Evolutionary conservation across 2,888 invertebrate species (phyloP).

Genomic region (Anarsia innoxiella): DNA sequence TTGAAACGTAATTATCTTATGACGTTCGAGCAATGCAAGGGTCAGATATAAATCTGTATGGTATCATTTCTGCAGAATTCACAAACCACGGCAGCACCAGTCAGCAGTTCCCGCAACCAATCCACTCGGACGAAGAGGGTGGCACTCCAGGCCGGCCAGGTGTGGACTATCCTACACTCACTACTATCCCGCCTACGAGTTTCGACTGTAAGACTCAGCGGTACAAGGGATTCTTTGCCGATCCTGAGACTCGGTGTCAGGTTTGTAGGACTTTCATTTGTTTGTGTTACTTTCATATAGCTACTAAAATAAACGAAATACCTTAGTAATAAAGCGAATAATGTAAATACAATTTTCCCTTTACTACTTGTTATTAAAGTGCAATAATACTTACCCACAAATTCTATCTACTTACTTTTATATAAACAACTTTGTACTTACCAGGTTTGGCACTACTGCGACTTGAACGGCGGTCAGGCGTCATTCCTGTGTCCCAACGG

Average conservation of each 20-base stretch:
- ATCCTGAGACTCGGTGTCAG: constrained; percentile 91
- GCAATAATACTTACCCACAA: too few species aligned
- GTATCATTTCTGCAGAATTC: too few species aligned
- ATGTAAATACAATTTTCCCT: too few species aligned
- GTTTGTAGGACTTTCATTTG: too few species aligned
- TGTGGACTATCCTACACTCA: constrained; percentile 86
- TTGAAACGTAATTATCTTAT: too few species aligned
- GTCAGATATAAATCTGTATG: too few species aligned
- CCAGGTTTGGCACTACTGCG: constrained; percentile 94
- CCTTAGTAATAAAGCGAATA: too few species aligned
- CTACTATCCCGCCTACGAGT: constrained; percentile 82
- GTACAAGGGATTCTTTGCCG: constrained; percentile 93
- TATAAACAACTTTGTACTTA: constrained; percentile 17
- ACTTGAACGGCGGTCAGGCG: constrained; percentile 91
- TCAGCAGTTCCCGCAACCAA: constrained; percentile 54
- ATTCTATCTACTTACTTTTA: too few species aligned
- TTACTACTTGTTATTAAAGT: too few species aligned
- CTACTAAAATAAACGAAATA: too few species aligned
- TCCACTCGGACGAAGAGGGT: constrained; percentile 71
- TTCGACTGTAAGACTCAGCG: constrained; percentile 90
- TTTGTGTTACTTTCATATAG: too few species aligned
- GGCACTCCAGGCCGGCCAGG: constrained; percentile 81
- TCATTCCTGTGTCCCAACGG: constrained; percentile 93
- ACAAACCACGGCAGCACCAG: constrained; percentile 38
- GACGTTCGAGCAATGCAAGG: too few species aligned